A percentile compares a stretch with the other conserved stretches of the same genome.
Evolutionary conservation across 1,140 invertebrate species (phyloP).

Genomic region (Brachionus manjavacas): DNA sequence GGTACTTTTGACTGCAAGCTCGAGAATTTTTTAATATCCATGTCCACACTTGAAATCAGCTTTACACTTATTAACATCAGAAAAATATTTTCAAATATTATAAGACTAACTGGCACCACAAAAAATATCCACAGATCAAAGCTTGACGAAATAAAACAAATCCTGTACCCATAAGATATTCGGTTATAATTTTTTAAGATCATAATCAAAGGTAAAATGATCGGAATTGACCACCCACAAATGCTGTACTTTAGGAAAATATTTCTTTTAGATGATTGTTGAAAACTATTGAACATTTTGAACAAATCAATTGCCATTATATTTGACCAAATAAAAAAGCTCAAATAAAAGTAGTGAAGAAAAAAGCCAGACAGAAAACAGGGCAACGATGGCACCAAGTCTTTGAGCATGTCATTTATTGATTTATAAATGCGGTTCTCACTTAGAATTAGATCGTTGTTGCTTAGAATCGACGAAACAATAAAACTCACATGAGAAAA

Average conservation of each 20-base stretch:
- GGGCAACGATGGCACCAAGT: background rate
- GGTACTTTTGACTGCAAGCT: background rate
- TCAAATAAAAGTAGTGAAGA: background rate
- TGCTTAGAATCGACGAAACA: background rate
- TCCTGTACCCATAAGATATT: background rate
- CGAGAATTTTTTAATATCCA: background rate
- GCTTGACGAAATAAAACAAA: background rate
- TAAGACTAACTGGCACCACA: background rate
- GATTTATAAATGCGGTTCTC: background rate
- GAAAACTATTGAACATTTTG: background rate
- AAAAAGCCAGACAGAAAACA: background rate
- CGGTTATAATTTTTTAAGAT: background rate
- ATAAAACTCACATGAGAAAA: background rate
- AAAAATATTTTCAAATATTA: background rate
- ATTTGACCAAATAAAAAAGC: constrained; percentile 5
- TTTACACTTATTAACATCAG: background rate
- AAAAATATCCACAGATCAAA: background rate
- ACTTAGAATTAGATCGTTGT: background rate
- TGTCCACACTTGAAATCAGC: background rate
- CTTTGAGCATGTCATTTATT: background rate
- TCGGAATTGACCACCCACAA: background rate
- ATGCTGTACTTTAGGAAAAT: background rate
- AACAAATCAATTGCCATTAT: constrained; percentile 4
- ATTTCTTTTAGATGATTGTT: background rate
- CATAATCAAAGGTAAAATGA: background rate